Evolutionary conservation across 2,797 vertebrate genomes (phyloP).

Genomic region (Spea hammondii): DNA sequence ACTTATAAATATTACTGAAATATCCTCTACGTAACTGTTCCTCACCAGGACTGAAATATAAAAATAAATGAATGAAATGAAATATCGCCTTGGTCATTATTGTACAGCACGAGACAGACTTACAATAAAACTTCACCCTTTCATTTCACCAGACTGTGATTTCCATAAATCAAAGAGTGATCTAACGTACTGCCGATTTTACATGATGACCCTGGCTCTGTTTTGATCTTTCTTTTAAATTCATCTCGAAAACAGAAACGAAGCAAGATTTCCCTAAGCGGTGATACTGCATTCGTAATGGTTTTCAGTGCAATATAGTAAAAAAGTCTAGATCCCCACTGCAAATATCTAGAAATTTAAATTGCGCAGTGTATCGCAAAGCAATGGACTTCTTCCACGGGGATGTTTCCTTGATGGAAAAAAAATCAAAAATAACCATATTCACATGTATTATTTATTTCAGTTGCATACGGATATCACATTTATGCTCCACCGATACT

Average conservation of each 20-base stretch:
- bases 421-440: conserved; percentile 31
- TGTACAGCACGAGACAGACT: neutral
- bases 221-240: conserved; percentile 20
- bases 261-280: conserved; percentile 44
- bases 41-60: too few species aligned
- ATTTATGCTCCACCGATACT: conserved; percentile 35
- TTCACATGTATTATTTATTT: conserved; percentile 34
- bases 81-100: too few species aligned
- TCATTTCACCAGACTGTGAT: neutral
- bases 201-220: conserved; percentile 8
- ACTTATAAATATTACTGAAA: too few species aligned
- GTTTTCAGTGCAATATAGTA: conserved; percentile 37
- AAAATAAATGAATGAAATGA: too few species aligned
- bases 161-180: conserved; percentile 1
- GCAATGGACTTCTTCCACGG: conserved; percentile 4
- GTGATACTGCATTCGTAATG: conserved; percentile 37
- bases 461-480: conserved; percentile 33
- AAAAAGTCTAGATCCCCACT: neutral
- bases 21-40: too few species aligned
- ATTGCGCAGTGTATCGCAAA: conserved; percentile 28
- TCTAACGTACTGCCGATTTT: neutral
- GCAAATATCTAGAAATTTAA: conserved; percentile 16
- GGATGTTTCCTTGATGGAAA: conserved; percentile 26
- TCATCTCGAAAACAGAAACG: conserved; percentile 36
- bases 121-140: neutral